Conservation (phyloP, 2,113 vertebrate genomes). For the Polypterus bichir region DNA sequence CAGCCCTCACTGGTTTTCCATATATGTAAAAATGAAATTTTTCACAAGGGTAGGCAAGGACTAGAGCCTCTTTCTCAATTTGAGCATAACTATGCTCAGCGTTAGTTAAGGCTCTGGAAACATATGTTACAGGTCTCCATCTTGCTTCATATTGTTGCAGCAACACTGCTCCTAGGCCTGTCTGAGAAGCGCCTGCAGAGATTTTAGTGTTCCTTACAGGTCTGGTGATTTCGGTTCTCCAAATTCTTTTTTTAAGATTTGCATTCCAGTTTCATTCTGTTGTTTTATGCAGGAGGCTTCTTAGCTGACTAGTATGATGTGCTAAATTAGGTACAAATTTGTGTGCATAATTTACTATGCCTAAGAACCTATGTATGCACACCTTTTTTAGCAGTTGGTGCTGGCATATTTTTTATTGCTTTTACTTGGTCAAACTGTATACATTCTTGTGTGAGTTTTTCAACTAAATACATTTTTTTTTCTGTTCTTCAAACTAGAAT, state of each 20-base stretch:
- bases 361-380: background rate
- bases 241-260: background rate
- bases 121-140: slow-evolving; percentile 8
- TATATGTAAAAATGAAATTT: slow-evolving; percentile 10
- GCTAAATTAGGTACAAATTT: background rate
- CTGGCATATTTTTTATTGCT: background rate
- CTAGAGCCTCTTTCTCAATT: slow-evolving; percentile 12
- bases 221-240: background rate
- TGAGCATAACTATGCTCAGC: slow-evolving; percentile 8
- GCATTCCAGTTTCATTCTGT: background rate
- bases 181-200: slow-evolving; percentile 3
- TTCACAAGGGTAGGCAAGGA: slow-evolving; percentile 1
- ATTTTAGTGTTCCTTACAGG: background rate
- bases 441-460: slow-evolving; percentile 4
- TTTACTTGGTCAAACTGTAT: background rate
- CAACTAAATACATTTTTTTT: no score
- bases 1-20: background rate
- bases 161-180: slow-evolving; percentile 1
- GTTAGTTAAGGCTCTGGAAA: background rate
- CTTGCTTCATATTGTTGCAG: slow-evolving; percentile 5
- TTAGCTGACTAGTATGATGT: background rate
- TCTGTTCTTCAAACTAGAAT: no score
- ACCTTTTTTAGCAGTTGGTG: background rate
- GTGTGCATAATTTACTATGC: background rate
- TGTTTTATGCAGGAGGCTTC: background rate